These are phyloP conservation scores for Pithys albifrons DNA, from an alignment of 2,113 vertebrate genomes.

Conservation along the genomic window DNA sequence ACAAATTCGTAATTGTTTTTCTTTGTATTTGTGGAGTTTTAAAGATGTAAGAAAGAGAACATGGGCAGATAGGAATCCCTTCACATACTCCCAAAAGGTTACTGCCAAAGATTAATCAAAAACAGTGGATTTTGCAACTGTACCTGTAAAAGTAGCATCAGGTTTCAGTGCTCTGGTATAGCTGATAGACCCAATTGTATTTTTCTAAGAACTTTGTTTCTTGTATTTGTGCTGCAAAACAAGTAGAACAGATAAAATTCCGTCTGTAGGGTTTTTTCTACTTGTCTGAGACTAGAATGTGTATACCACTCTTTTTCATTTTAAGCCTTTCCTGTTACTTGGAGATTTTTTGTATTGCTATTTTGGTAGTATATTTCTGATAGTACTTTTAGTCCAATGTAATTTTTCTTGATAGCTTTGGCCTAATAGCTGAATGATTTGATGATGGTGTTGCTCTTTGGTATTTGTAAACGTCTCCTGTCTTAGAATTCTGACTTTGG, in stretches of 20 bases:
- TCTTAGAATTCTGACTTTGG: neutral
- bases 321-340: neutral
- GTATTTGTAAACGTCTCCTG: neutral
- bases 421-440: neutral
- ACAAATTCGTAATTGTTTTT: neutral
- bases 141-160: neutral
- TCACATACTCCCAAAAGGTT: neutral
- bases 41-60: neutral
- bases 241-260: neutral
- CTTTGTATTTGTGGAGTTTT: neutral
- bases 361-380: neutral
- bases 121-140: neutral
- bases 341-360: neutral
- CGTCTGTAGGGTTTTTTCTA: neutral
- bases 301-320: neutral
- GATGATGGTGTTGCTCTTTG: neutral
- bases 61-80: neutral
- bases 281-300: neutral
- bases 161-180: neutral
- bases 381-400: neutral
- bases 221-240: neutral
- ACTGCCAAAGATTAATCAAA: neutral
- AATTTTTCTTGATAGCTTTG: neutral
- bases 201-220: neutral
- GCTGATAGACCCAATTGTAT: neutral